Percentiles rank a stretch among this genome's conserved stretches.
Evolutionary conservation across 1,140 invertebrate species (phyloP).

Genomic region (Drosophila mojavensis): DNA sequence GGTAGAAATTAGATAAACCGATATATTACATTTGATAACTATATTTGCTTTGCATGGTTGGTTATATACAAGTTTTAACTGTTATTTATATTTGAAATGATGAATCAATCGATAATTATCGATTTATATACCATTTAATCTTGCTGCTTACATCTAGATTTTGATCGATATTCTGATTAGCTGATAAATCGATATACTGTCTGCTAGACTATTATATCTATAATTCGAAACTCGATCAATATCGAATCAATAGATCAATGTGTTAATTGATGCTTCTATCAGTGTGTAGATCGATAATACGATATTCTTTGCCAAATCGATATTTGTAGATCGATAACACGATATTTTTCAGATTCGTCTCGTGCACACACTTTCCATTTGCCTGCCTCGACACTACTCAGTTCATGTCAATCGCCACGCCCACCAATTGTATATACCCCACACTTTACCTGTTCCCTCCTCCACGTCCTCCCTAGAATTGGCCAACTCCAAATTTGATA

Average conservation of each 20-base stretch:
- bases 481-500: constrained; percentile 25
- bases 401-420: neutral
- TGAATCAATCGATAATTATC: too few relatives aligned
- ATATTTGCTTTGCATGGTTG: neutral
- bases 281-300: neutral
- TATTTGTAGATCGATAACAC: neutral
- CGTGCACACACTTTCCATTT: neutral
- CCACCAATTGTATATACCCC: neutral
- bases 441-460: neutral
- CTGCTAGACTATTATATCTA: neutral
- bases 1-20: neutral
- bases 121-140: too few relatives aligned
- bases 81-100: neutral
- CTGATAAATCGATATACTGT: neutral
- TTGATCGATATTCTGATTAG: neutral
- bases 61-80: neutral
- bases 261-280: too few relatives aligned
- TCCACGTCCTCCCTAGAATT: constrained; percentile 4
- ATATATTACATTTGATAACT: neutral
- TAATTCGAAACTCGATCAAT: too few relatives aligned
- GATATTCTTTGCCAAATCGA: neutral
- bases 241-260: too few relatives aligned
- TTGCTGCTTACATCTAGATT: neutral
- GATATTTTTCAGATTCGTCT: neutral
- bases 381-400: neutral